phyloP scores from a whole-genome alignment of 2,113 vertebrate species.

The Dunckerocampus dactyliophorus region DNA sequence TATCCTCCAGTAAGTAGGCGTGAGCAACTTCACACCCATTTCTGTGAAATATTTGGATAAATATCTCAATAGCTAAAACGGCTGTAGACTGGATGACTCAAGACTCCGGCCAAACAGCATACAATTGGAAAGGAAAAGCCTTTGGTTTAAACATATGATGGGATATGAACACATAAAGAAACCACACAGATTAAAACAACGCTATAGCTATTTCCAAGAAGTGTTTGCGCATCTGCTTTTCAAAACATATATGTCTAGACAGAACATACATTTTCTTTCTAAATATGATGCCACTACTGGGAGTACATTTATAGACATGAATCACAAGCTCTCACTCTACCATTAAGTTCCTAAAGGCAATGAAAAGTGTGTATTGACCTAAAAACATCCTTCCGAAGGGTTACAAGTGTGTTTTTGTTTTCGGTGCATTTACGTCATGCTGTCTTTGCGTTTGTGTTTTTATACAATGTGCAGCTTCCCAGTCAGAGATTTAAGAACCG shows the following conservation, averaged over 20 bases:
- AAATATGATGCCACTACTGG: slow-evolving; percentile 33
- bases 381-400: slow-evolving; percentile 1
- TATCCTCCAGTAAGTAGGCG: too few species aligned
- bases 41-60: too few species aligned
- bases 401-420: neutral
- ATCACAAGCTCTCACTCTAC: slow-evolving; percentile 26
- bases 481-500: slow-evolving; percentile 19
- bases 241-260: slow-evolving; percentile 56
- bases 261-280: slow-evolving; percentile 61
- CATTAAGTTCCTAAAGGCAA: slow-evolving; percentile 12
- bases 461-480: neutral
- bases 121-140: neutral
- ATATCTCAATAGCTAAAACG: too few species aligned
- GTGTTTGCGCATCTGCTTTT: slow-evolving; percentile 35
- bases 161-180: slow-evolving; percentile 3
- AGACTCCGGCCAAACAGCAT: neutral
- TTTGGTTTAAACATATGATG: too few species aligned
- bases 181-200: slow-evolving; percentile 21
- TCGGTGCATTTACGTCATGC: neutral
- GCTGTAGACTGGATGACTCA: too few species aligned
- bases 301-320: slow-evolving; percentile 40
- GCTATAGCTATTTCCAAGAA: slow-evolving; percentile 23
- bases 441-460: neutral
- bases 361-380: slow-evolving; percentile 18
- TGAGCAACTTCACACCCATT: too few species aligned